Evolutionary conservation across 2,888 invertebrate species (phyloP).

Genomic region (Muscina levida): DNA sequence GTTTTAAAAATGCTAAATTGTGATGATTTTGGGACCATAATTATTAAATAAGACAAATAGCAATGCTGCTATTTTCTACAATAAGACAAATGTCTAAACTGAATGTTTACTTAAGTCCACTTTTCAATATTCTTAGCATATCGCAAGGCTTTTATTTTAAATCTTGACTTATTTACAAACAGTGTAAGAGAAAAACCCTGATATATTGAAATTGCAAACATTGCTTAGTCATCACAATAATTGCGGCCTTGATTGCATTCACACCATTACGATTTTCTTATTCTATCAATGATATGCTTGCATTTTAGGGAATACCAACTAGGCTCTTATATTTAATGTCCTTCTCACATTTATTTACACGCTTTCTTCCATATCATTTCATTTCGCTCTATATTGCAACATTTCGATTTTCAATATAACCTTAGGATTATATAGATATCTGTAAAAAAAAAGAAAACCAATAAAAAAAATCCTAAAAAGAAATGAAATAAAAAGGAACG

Average conservation of each 20-base stretch:
- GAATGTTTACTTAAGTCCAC: too few relatives aligned
- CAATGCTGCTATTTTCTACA: too few relatives aligned
- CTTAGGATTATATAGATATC: slow-evolving; percentile 26
- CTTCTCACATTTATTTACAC: slow-evolving; percentile 31
- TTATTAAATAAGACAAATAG: too few relatives aligned
- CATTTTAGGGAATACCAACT: not conserved
- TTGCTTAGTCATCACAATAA: not conserved
- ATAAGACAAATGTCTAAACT: too few relatives aligned
- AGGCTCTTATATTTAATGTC: slow-evolving; percentile 34
- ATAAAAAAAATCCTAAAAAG: not conserved
- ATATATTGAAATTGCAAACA: too few relatives aligned
- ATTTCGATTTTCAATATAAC: slow-evolving; percentile 25
- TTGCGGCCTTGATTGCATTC: slow-evolving; percentile 10
- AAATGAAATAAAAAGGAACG: slow-evolving; percentile 6
- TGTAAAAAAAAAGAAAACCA: slow-evolving; percentile 14
- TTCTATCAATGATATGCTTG: not conserved
- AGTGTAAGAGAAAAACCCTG: too few relatives aligned
- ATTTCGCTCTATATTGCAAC: not conserved
- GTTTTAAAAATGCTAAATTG: too few relatives aligned
- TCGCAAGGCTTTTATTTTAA: too few relatives aligned
- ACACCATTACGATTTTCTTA: not conserved
- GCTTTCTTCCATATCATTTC: slow-evolving; percentile 17
- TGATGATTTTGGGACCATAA: too few relatives aligned
- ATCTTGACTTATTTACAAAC: too few relatives aligned
- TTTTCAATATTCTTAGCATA: too few relatives aligned